Evolutionary conservation across 2,888 invertebrate species (phyloP), one percentile per base, ranked within the genome.

Genomic region (Philaethria dido): DNA sequence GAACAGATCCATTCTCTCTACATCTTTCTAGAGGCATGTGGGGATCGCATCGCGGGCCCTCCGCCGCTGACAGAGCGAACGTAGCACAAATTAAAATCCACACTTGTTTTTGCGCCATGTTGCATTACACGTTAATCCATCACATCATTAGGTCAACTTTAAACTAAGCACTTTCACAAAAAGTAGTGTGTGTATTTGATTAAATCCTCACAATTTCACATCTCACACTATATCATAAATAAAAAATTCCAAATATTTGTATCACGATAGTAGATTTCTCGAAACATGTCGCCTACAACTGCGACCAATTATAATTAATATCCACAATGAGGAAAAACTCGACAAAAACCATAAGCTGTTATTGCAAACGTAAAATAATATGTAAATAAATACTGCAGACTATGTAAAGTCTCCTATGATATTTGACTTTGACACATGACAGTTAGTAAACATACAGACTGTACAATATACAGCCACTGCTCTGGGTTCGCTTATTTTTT

Each of bases 31-130:
- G 44, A 57, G 62, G 63, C 48, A 73, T 69, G 66, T 70, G 68
- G 47, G 69, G 72, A 67, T 65, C 68, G 60, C 71, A 69, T 65
- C 69, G 65, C 69, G 48, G 70, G 29, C 57, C 64, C 60, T 61
- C 68, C 60, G 57, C 50, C 59, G 20, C 25, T 9, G 18, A n/a
- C 16, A 62, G 29, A 20, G 36, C 36, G 18, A 39, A 22, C 1
- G 8, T 22, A 52, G 50, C 20, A 25, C 39, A 45, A 33, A 70
- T 39, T 45, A 47, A 57, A 50, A 48, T 5, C 39, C 57, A 68
- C 29, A 55, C 6, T 44, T 25, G 42, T 25, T 39, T 44, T 44
- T 25, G 16, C 5, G 25, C 25, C 59, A 55, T 55, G 8, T 50
- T 50, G 48, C 20, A 54, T 18, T 54, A 8, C 33, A 54, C 54